phyloP scores from a whole-genome alignment of 2,113 vertebrate genomes.

The Electrona antarctica region DNA sequence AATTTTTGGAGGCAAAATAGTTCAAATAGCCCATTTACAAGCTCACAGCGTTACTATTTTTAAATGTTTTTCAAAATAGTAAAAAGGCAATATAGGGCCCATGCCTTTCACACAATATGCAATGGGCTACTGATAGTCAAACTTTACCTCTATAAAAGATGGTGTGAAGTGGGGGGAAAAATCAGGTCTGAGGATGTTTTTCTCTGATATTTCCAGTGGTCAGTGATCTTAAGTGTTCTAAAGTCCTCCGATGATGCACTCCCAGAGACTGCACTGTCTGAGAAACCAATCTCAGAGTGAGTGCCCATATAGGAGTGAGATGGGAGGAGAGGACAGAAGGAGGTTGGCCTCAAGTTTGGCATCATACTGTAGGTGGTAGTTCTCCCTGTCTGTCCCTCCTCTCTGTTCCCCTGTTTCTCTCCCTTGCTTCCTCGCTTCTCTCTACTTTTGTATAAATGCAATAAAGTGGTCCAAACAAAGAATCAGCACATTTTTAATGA shows the following conservation, averaged over 20 bases:
- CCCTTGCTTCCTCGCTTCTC: not conserved
- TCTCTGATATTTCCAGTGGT: not conserved
- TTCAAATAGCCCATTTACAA: too few relatives aligned
- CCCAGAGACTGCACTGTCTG: conserved; percentile 37
- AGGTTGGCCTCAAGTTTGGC: conserved; percentile 65
- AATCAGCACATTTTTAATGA: too few relatives aligned
- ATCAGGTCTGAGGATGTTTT: not conserved
- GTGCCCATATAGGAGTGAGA: conserved; percentile 72
- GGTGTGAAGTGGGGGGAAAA: not conserved
- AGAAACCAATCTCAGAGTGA: conserved; percentile 34
- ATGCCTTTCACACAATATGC: too few relatives aligned
- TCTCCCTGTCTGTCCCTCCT: not conserved
- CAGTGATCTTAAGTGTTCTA: not conserved
- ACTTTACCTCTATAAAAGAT: conserved; percentile 49
- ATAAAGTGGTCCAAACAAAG: too few relatives aligned
- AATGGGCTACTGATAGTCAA: too few relatives aligned
- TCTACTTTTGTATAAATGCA: conserved; percentile 20
- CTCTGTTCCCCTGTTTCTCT: not conserved
- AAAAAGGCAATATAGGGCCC: too few relatives aligned
- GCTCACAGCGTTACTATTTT: too few relatives aligned
- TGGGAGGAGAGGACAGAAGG: conserved; percentile 60
- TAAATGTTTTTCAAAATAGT: too few relatives aligned
- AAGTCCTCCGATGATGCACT: conserved; percentile 1
- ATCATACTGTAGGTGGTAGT: conserved; percentile 43
- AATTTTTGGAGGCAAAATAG: not conserved